Percentiles rank a stretch among this genome's conserved stretches.
phyloP scores from a whole-genome alignment of 2,888 invertebrate species.

The Sepioteuthis lessoniana region DNA sequence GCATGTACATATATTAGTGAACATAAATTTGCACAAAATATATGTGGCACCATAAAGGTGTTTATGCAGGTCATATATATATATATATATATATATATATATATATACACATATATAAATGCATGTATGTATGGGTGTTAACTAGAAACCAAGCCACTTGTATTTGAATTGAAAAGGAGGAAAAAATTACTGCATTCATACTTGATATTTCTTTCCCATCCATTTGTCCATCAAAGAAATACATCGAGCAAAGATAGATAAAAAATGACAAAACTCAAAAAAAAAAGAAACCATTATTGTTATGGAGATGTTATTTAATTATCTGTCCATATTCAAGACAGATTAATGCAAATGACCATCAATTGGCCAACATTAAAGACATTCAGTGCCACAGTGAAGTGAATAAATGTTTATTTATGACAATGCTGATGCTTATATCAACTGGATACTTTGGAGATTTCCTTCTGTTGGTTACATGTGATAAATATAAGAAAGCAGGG shows the following conservation, averaged over 20 bases:
- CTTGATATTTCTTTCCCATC: not conserved
- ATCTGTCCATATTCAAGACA: conserved; percentile 8
- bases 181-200: not conserved
- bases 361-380: not conserved
- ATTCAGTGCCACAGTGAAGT: not conserved
- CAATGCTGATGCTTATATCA: not conserved
- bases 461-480: not conserved
- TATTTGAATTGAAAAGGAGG: not conserved
- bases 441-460: not conserved
- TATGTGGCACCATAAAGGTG: no score
- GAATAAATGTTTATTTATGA: conserved; percentile 33
- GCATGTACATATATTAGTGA: no score
- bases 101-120: no score
- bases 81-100: no score
- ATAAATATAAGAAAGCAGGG: not conserved
- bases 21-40: no score
- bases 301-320: conserved; percentile 23
- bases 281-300: not conserved
- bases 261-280: not conserved
- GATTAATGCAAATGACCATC: not conserved
- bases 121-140: no score
- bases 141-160: not conserved
- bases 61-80: no score
- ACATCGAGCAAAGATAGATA: not conserved
- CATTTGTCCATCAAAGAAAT: not conserved